Conservation (phyloP, 2,113 vertebrate species). For the Syrrhaptes paradoxus region DNA sequence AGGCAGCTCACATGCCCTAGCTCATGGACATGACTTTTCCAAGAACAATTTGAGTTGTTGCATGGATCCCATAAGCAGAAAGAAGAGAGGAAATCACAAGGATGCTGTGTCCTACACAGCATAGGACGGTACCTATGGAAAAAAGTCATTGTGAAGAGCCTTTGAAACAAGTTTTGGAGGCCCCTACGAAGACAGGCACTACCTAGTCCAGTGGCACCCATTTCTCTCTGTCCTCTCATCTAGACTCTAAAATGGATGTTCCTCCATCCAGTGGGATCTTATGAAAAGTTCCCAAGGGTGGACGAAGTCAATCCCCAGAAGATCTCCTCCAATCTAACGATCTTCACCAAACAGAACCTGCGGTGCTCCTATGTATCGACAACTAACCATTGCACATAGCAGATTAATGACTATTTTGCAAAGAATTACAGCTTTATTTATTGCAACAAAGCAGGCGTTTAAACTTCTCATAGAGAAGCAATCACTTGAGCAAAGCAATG, state of each 20-base stretch:
- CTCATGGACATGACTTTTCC: not conserved
- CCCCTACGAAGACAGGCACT: not conserved
- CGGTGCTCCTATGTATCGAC: not conserved
- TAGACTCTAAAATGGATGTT: not conserved
- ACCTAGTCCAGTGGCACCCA: not conserved
- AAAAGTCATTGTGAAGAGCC: not conserved
- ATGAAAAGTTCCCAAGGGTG: not conserved
- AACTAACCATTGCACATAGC: not conserved
- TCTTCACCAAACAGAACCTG: not conserved
- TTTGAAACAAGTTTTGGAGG: not conserved
- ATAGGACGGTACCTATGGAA: not conserved
- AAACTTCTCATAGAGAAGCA: not conserved
- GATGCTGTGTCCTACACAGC: not conserved
- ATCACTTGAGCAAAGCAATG: not conserved
- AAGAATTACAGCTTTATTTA: not conserved
- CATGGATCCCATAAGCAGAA: not conserved
- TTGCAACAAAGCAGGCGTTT: not conserved
- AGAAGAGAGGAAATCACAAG: not conserved
- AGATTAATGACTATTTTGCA: not conserved
- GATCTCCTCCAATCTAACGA: not conserved
- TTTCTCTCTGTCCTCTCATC: not conserved
- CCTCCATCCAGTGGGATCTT: not conserved
- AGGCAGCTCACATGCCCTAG: not conserved
- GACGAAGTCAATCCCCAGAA: not conserved
- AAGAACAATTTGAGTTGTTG: not conserved